phyloP scores from a whole-genome alignment of 2,797 vertebrate species.

The Alectoris magna region DNA sequence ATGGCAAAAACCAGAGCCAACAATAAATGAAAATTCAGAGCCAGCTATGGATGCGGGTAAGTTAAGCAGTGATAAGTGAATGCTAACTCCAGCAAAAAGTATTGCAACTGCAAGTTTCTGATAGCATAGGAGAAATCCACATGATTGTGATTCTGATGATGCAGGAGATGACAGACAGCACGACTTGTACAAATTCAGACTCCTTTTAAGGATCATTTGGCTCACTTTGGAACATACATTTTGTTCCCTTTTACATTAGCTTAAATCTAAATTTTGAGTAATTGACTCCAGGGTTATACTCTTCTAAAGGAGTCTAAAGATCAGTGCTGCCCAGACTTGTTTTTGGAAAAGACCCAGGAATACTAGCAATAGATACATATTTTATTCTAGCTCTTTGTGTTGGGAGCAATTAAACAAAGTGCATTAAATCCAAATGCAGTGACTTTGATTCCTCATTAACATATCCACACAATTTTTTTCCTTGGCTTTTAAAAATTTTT shows the following conservation, averaged over 20 bases:
- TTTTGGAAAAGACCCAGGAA: conserved; percentile 14
- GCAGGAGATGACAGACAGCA: not conserved
- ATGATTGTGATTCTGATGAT: not conserved
- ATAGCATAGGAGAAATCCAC: not conserved
- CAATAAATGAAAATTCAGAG: not conserved
- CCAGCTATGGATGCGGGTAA: not conserved
- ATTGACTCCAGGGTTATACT: not conserved
- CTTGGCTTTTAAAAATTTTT: not conserved
- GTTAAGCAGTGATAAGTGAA: not conserved
- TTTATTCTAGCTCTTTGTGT: not conserved
- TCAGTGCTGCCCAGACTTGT: not conserved
- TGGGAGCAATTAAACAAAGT: not conserved
- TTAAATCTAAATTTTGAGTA: conserved; percentile 19
- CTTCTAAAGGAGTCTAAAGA: not conserved
- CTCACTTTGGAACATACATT: not conserved
- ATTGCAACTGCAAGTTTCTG: not conserved
- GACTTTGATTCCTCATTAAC: not conserved
- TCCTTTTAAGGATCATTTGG: conserved; percentile 6
- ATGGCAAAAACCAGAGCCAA: not conserved
- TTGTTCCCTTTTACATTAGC: not conserved
- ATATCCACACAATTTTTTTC: not conserved
- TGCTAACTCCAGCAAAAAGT: not conserved
- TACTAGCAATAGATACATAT: not conserved
- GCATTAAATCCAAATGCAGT: not conserved
- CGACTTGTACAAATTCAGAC: not conserved